Percentiles rank a stretch among this genome's conserved stretches.
Evolutionary conservation across 2,888 invertebrate genomes (phyloP).

Genomic region (Limnephilus auricula): DNA sequence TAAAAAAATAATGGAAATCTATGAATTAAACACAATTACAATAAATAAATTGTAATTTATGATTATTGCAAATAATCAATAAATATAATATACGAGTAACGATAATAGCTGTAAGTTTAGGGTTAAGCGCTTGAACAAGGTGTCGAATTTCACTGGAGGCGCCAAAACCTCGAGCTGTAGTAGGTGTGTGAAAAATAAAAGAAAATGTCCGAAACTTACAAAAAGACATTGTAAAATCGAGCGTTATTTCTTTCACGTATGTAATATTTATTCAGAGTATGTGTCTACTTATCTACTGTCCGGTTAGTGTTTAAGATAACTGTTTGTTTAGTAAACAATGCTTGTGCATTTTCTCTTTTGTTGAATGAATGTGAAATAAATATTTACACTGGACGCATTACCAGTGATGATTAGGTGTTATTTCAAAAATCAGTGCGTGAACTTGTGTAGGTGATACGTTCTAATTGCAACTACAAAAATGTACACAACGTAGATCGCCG

Average conservation of each 20-base stretch:
- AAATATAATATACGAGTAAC: not conserved
- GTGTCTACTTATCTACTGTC: not conserved
- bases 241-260: not conserved
- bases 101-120: not conserved
- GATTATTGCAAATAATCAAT: not conserved
- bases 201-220: not conserved
- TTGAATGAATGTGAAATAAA: not conserved
- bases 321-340: not conserved
- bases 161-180: not conserved
- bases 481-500: not conserved
- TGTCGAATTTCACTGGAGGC: constrained; percentile 54
- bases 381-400: not conserved
- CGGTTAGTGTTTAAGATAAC: not conserved
- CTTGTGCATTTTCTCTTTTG: not conserved
- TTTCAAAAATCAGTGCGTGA: not conserved
- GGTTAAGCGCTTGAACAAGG: not conserved
- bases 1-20: no score
- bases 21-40: no score
- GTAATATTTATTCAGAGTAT: not conserved
- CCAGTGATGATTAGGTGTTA: not conserved
- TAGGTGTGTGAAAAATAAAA: constrained; percentile 37
- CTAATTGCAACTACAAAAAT: not conserved
- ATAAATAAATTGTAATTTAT: no score
- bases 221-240: not conserved
- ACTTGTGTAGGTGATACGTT: not conserved